Evolutionary conservation across 1,140 invertebrate species (phyloP), one percentile per base, ranked within the genome.

Genomic region (Aleiodes sp.): DNA sequence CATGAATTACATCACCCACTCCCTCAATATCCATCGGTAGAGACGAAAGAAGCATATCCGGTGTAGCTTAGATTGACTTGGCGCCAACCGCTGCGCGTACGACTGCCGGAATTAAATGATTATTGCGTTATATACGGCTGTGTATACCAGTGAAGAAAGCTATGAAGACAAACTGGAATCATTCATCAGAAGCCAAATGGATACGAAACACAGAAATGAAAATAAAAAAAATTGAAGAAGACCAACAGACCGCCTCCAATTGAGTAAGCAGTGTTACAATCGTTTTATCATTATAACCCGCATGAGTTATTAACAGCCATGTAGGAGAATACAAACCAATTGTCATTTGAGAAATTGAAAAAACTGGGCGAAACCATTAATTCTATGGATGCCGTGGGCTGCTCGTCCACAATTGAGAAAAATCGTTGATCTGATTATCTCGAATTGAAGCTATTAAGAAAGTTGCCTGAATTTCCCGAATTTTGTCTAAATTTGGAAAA

Each of bases 41-140:
- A 79, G 79, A 80, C 82, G 73, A 82, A 78, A 83, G 80, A 80
- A 80, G 82, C 81, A 85, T 84, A 86, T 86, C 84, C 84, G 84
- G 83, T 86, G 46, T 78, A 78, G 74, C 81, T 84, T 82, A 85
- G 83, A 86, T 86, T 85, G 83, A 84, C 80, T 84, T 82, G 84
- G 84, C 84, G 84, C 84, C 83, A 84, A 84, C 75, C 80, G 75
- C 78, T 78, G 79, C 80, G 79, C 79, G 80, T 83, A 81, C 75
- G 77, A 77, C 78, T 73, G 77, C 78, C 81, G 80, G 80, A 86
- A 85, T 85, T 84, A 84, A 85, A 82, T 84, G 83, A 85, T 84
- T 83, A 80, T 81, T 83, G 75, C 78, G 79, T 84, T 84, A 83
- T 80, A 80, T 76, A 73, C 37, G 24, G 57, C 43, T 57, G 41